Percentiles rank a stretch among this genome's conserved stretches.
These are phyloP conservation scores for Platysternon megacephalum DNA, from an alignment of 2,113 vertebrate genomes.

Conservation along the genomic window DNA sequence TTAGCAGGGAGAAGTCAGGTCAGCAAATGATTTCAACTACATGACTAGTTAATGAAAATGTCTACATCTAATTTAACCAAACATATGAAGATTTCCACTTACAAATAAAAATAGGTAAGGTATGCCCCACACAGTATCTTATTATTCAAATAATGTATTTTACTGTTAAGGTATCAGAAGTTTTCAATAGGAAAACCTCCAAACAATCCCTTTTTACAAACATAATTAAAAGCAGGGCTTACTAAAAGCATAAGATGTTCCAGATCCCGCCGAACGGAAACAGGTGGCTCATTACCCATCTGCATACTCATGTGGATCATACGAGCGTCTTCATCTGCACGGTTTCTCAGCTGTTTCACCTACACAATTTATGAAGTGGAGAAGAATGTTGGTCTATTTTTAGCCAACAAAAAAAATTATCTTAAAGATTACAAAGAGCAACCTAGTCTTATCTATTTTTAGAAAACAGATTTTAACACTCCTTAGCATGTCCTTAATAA, in stretches of 20 bases:
- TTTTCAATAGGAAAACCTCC: neutral
- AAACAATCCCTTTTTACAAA: neutral
- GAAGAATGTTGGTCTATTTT: neutral
- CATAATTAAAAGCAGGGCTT: constrained; percentile 55
- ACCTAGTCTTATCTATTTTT: neutral
- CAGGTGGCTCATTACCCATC: constrained; percentile 93
- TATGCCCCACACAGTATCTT: neutral
- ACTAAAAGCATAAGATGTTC: constrained; percentile 97
- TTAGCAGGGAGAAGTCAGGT: neutral
- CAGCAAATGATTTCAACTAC: neutral
- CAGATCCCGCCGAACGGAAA: constrained; percentile 89
- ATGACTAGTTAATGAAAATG: neutral
- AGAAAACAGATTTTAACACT: neutral
- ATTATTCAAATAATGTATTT: rapidly evolving
- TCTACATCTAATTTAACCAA: neutral
- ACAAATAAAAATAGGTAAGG: neutral
- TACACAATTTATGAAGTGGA: constrained; percentile 58
- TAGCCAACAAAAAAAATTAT: neutral
- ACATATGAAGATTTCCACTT: neutral
- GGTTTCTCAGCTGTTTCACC: constrained; percentile 97
- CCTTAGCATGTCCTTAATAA: neutral
- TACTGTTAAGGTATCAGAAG: neutral
- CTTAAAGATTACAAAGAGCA: neutral
- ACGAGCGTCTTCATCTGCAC: constrained; percentile 96
- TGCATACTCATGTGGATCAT: constrained; percentile 97